Percentiles rank a stretch among this genome's conserved stretches.
Evolutionary conservation across 1,140 invertebrate species (phyloP).

Genomic region (Metopolophium dirhodum): DNA sequence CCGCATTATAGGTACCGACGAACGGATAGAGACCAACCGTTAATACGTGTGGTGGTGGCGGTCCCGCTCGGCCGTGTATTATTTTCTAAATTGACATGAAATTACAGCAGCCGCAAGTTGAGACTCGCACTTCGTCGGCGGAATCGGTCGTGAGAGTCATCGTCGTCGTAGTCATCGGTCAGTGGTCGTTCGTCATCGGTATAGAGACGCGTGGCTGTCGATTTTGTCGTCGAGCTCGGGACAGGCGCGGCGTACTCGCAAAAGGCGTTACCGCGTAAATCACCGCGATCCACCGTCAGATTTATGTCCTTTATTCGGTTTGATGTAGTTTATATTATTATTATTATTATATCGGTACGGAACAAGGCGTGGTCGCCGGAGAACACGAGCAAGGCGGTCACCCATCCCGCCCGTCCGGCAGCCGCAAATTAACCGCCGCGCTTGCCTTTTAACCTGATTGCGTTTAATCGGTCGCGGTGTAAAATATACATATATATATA

Average conservation of each 20-base stretch:
- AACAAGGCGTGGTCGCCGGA: slow-evolving; percentile 39
- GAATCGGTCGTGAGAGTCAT: background rate
- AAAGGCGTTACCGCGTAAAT: slow-evolving; percentile 52
- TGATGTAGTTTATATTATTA: slow-evolving; percentile 8
- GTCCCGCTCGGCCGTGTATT: background rate
- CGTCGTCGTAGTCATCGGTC: background rate
- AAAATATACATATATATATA: background rate
- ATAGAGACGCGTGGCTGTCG: slow-evolving; percentile 8
- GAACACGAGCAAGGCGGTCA: slow-evolving; percentile 31
- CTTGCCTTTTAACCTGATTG: slow-evolving; percentile 44
- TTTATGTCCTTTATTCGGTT: slow-evolving; percentile 47
- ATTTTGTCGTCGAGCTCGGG: background rate
- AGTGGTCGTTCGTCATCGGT: background rate
- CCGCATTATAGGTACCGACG: background rate
- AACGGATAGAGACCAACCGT: background rate
- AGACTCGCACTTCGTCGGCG: background rate
- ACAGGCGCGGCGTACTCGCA: background rate
- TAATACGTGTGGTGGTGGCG: background rate
- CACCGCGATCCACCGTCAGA: background rate
- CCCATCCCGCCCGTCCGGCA: background rate
- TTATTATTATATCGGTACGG: slow-evolving; percentile 14
- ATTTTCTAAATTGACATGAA: background rate
- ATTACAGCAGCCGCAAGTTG: too few species aligned
- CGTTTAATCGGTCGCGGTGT: slow-evolving; percentile 17
- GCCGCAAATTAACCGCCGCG: slow-evolving; percentile 32